Evolutionary conservation across 1,140 invertebrate genomes (phyloP), one percentile per base, ranked within the genome.

Genomic region (Mycetomoellerius zeteki): DNA sequence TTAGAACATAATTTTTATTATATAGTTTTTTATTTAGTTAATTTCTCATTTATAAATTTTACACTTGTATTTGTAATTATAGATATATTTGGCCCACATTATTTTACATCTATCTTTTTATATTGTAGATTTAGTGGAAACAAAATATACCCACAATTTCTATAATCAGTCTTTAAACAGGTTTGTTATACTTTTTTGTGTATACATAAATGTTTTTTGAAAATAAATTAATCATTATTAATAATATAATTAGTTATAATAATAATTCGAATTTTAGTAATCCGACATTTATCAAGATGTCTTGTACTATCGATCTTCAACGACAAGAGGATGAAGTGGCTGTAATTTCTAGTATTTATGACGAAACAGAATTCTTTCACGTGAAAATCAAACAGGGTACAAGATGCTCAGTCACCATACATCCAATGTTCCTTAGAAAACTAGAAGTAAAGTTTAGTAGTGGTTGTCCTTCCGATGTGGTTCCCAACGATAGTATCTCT

Each of bases 281-380:
- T 37, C 37, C 1, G 8, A 37, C 7, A 19, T 65, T 12, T 65
- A n/a, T 27, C n/a, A 58, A 71, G 54, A 82, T 82, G 78, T 43
- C 33, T 58, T 19, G 8, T 3, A 7, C 12, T 5, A 72, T 47
- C 14, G 60, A 92, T 60, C 21, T 37, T 58, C 43, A 88, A 52
- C 77, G 91, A 43, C 92, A 92, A 60, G 37, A 87, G 16, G 72
- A 92, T 8, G 91, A 92, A 88, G 24, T 92, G 0, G 62, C 85
- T 65, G 75, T 24, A 1, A 50, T 93, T 24, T 67, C 90, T 19
- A 88, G 33, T 64, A 92, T 93, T 30, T 91, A 69, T n/a, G 47
- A 75, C 16, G 8, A 50, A 19, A 84, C 80, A 3, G 88, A 92
- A 58, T 92, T 93, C 27, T 80, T 69, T 6, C 86, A 27, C 3